phyloP scores from a whole-genome alignment of 2,797 vertebrate species.

The Tolypeutes matacus region DNA sequence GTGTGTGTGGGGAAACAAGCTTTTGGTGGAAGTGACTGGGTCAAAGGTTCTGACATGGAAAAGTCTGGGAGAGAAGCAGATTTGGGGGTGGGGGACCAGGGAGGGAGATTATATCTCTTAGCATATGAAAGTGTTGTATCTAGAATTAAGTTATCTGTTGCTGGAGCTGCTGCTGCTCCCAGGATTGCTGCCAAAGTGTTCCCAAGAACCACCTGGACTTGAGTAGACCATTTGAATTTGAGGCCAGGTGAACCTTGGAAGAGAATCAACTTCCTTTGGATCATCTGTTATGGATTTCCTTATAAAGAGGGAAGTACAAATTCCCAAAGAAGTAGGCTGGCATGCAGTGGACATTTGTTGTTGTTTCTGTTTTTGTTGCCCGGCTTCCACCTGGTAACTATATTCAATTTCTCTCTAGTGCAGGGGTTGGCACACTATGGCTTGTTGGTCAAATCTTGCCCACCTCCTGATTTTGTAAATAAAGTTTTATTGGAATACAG shows the following conservation, averaged over 20 bases:
- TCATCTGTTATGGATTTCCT: not conserved
- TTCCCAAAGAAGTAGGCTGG: not conserved
- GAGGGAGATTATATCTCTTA: not conserved
- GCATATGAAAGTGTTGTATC: not conserved
- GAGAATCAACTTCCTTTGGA: not conserved
- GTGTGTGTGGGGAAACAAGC: not conserved
- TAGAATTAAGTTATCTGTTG: not conserved
- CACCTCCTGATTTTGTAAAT: constrained; percentile 16
- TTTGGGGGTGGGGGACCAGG: not conserved
- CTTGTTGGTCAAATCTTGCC: not conserved
- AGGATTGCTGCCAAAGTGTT: not conserved
- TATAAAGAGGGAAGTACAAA: not conserved
- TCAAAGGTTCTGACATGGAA: not conserved
- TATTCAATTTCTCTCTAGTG: not conserved
- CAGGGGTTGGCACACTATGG: not conserved
- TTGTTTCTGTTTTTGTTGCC: not conserved
- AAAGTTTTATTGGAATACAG: not conserved
- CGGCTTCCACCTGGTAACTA: not conserved
- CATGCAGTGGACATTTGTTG: not conserved
- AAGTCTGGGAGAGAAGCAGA: not conserved
- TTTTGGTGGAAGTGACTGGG: not conserved
- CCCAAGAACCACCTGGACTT: not conserved
- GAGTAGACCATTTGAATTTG: not conserved
- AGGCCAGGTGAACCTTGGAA: not conserved
- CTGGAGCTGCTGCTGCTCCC: not conserved